Evolutionary conservation across 1,140 invertebrate species (phyloP), one percentile per base, ranked within the genome.

Genomic region (Rhyacophila brunnea): DNA sequence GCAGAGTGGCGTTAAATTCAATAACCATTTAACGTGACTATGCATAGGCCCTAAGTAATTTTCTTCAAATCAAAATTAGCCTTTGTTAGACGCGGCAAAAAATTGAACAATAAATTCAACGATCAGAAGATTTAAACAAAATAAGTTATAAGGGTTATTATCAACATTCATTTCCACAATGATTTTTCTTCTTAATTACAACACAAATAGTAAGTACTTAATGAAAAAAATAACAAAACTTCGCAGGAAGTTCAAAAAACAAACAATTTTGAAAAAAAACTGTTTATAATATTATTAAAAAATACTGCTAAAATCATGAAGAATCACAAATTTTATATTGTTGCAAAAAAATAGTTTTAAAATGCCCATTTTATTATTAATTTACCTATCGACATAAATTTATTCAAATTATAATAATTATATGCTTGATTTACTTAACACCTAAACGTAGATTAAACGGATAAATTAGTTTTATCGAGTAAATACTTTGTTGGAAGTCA

Each of bases 391-490:
- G 51, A 64, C 51, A 64, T 64, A 55, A 48, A 52, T 44, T 52
- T 56, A 64, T 56, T 49, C 42, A 64, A 64, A 60, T 42, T 60
- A 58, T 55, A 58, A 54, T 58, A 62, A 57, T 40, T 54, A 60
- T 43, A 53, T 47, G n/a, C 48, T 50, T 58, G 4, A 28, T 58
- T 32, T 53, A n/a, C 55, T 64, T 60, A 58, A 46, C 40, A 46
- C 49, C 62, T 64, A 60, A 60, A 60, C 53, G 62, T 64, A 64
- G 62, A 64, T 63, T 61, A 50, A 62, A 63, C 42, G 50, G 47
- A 45, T 62, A 62, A 56, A 50, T 42, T 48, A 60, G 49, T 62
- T 43, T 51, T 48, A 36, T 42, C 35, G 52, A 40, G 35, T 58
- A 62, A 38, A 40, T 38, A 54, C 13, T 38, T n/a, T 52, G 28